A percentile compares a stretch with the other conserved stretches of the same genome.
These are phyloP conservation scores for Empidonax alnorum DNA, from an alignment of 2,113 vertebrate genomes.

Conservation along the genomic window DNA sequence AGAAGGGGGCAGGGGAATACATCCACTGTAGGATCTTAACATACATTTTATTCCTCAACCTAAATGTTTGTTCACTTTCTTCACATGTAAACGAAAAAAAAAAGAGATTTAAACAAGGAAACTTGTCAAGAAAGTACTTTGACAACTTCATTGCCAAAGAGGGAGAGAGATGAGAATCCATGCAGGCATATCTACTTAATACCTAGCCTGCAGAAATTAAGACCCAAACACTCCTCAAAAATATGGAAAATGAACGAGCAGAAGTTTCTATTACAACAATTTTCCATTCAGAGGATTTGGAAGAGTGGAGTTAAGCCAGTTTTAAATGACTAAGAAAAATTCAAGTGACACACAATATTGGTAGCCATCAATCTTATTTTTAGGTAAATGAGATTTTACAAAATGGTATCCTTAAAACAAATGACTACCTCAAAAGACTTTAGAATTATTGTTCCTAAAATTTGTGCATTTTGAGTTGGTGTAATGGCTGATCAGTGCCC, in stretches of 20 bases:
- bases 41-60: not conserved
- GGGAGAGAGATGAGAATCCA: not conserved
- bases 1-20: not conserved
- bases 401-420: not conserved
- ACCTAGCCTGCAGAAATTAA: not conserved
- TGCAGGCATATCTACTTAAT: not conserved
- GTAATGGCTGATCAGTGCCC: not conserved
- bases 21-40: not conserved
- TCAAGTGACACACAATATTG: not conserved
- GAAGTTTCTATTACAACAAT: not conserved
- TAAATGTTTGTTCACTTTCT: not conserved
- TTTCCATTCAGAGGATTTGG: not conserved
- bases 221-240: not conserved
- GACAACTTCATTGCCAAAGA: not conserved
- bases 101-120: not conserved
- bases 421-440: not conserved
- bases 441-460: not conserved
- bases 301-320: not conserved
- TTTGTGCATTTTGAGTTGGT: not conserved
- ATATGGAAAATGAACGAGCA: rapidly evolving
- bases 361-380: not conserved
- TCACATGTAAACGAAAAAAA: not conserved
- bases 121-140: not conserved
- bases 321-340: not conserved
- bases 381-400: not conserved